Percentiles rank a stretch among this genome's conserved stretches.
Evolutionary conservation across 2,797 vertebrate species (phyloP).

Genomic region (Lacerta bilineata): DNA sequence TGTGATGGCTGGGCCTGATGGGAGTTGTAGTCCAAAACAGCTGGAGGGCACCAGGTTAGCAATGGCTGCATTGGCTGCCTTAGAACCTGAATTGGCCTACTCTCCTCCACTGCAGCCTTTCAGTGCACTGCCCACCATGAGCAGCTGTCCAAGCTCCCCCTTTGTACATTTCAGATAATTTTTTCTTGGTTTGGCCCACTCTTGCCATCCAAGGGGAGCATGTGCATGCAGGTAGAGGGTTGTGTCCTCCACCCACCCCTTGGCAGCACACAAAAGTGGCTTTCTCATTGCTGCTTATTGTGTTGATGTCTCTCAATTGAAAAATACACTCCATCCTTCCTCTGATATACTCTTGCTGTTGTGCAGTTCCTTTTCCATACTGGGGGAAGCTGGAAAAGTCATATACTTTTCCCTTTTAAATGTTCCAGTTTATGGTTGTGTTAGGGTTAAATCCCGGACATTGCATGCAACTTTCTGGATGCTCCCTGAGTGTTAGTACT

Average conservation of each 20-base stretch:
- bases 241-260: not conserved
- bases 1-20: not conserved
- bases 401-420: not conserved
- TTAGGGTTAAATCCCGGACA: slow-evolving; percentile 35
- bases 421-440: slow-evolving; percentile 32
- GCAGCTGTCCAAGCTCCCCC: not conserved
- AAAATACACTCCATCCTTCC: not conserved
- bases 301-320: not conserved
- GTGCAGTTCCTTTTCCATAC: slow-evolving; percentile 19
- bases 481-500: slow-evolving; percentile 47
- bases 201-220: not conserved
- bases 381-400: not conserved
- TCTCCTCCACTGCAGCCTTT: too few species aligned
- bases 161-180: too few species aligned
- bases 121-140: not conserved
- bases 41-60: too few species aligned
- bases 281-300: not conserved
- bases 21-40: not conserved
- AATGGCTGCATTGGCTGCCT: slow-evolving; percentile 26
- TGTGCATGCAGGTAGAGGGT: too few species aligned
- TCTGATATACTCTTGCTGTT: not conserved
- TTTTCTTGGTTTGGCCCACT: not conserved
- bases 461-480: slow-evolving; percentile 41
- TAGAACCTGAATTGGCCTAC: not conserved
- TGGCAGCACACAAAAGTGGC: not conserved